Evolutionary conservation across 2,797 vertebrate species (phyloP), one percentile per base, ranked within the genome.

Genomic region (Cynodonichthys magdalenae): DNA sequence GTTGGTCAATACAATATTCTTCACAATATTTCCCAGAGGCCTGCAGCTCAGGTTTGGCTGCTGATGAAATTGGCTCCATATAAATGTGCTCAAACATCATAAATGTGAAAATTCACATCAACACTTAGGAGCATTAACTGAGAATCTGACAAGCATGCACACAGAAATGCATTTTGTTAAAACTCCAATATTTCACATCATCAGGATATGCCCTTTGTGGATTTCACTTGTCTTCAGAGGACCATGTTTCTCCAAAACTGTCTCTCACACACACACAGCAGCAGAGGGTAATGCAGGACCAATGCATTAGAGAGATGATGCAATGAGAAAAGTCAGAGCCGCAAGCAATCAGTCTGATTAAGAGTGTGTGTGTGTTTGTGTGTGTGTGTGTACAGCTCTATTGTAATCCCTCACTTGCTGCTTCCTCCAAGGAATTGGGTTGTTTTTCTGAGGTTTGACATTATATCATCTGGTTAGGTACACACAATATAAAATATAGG

Each of bases 221-320:
- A 27, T 70, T 79, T 61, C 39, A 66, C 52, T 20, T 65, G 54
- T 59, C 66, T 70, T 69, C 44, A 27, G 65, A 66, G 73, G 63
- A 73, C 60, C 19, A 2, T 44, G 58, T 39, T 50, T 66, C 51
- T 70, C 29, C 57, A 39, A 60, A 63, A 62, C 41, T 17, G 42
- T 19, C 45, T 29, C 48, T 18, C 59, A 59, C 55, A 42, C 55
- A 50, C 56, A 57, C 68, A 42, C 53, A 71, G 18, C 4, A 8
- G 65, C 57, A 73, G 20, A 71, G 46, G 67, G 58, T 64, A 79
- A 85, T 71, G 53, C 68, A 75, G 77, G 78, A 71, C 65, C 74
- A 84, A 86, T 87, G 80, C 89, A 90, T 90, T 84, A 87, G 84
- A 87, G 89, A 82, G 79, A 90, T 93, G 92, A 91, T 90, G 89